Conservation (phyloP, 2,113 vertebrate species). For the Sceloporus undulatus region DNA sequence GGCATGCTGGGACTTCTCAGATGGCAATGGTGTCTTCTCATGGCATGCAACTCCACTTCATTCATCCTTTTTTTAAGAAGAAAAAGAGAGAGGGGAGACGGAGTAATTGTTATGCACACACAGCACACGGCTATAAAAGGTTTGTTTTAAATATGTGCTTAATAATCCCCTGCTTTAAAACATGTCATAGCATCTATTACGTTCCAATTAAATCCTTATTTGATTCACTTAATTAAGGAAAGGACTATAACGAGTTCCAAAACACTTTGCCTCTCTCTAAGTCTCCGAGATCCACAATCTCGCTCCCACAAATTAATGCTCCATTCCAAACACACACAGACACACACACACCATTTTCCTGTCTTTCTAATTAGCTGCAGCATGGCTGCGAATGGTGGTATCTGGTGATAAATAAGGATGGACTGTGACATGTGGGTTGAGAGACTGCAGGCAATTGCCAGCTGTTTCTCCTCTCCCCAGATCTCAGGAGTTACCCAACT, state of each 20-base stretch:
- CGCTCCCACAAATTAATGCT: slow-evolving; percentile 1
- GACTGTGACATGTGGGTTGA: not conserved
- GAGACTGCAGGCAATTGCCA: not conserved
- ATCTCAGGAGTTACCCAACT: not conserved
- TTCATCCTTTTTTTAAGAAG: too few species aligned
- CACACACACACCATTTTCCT: not conserved
- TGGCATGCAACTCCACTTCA: too few species aligned
- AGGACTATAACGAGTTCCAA: slow-evolving; percentile 62
- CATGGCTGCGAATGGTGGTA: not conserved
- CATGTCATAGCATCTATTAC: slow-evolving; percentile 73
- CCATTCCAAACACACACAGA: not conserved
- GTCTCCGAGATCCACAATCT: not conserved
- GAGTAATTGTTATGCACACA: not conserved
- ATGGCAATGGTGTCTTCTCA: not conserved
- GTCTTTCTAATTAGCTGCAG: not conserved
- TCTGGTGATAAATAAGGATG: not conserved
- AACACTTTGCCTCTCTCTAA: not conserved
- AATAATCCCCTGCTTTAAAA: slow-evolving; percentile 75
- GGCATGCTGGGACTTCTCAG: too few species aligned
- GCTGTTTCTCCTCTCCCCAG: not conserved
- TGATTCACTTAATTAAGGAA: slow-evolving; percentile 76
- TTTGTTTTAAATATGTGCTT: slow-evolving; percentile 72
- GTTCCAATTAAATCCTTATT: slow-evolving; percentile 77
- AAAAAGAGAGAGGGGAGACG: too few species aligned
- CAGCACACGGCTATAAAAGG: slow-evolving; percentile 59